Conservation (phyloP, 2,797 vertebrate genomes). For the Alcedo quadribrachys region DNA sequence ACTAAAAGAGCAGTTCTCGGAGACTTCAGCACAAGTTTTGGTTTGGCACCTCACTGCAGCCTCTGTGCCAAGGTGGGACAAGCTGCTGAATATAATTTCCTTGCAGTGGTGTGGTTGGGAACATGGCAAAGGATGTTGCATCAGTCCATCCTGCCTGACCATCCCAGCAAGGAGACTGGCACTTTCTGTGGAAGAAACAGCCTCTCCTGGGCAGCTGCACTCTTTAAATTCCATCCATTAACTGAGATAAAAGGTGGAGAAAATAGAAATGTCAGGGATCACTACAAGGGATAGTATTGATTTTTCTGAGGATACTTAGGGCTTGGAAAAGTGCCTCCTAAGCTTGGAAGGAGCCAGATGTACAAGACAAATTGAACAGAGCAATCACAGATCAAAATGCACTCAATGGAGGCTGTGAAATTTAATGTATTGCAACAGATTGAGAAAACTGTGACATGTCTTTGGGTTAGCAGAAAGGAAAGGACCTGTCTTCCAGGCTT, state of each 20-base stretch:
- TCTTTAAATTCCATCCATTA: neutral
- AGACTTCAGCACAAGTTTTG: conserved; percentile 50
- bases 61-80: conserved; percentile 35
- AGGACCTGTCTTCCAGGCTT: neutral
- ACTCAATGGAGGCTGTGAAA: neutral
- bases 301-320: neutral
- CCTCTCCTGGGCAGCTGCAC: neutral
- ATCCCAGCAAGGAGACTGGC: neutral
- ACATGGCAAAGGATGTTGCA: conserved; percentile 9
- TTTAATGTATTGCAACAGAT: neutral
- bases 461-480: neutral
- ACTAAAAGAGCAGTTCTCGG: conserved; percentile 21
- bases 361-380: neutral
- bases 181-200: conserved; percentile 10
- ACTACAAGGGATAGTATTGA: neutral
- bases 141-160: neutral
- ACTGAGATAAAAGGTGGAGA: neutral
- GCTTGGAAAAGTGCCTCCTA: neutral
- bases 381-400: neutral
- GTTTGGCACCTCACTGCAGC: neutral
- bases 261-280: neutral
- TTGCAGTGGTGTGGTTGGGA: conserved; percentile 28
- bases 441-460: neutral
- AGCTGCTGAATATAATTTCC: neutral
- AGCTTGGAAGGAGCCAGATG: neutral